phyloP scores from a whole-genome alignment of 1,140 invertebrate species.

The Drosophila teissieri region DNA sequence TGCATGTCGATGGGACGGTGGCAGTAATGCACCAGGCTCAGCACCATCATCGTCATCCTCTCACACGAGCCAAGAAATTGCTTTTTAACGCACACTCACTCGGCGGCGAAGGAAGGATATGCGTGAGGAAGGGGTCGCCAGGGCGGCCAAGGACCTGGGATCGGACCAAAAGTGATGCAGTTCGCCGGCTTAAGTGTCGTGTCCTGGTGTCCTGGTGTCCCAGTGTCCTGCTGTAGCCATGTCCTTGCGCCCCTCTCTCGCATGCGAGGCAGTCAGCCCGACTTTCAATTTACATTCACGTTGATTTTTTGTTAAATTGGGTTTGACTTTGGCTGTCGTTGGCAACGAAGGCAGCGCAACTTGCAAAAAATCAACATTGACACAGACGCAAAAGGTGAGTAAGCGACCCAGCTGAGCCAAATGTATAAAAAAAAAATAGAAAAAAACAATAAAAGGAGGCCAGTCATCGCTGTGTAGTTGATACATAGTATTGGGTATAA shows the following conservation, averaged over 20 bases:
- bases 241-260: not conserved
- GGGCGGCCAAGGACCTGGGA: slow-evolving; percentile 10
- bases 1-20: not conserved
- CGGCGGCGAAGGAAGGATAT: not conserved
- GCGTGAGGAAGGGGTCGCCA: not conserved
- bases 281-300: slow-evolving; percentile 79
- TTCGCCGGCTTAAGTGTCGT: slow-evolving; percentile 37
- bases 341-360: slow-evolving; percentile 28
- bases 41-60: not conserved
- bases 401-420: slow-evolving; percentile 16
- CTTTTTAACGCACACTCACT: slow-evolving; percentile 69
- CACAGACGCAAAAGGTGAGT: slow-evolving; percentile 53
- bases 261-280: slow-evolving; percentile 29
- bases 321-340: slow-evolving; percentile 72
- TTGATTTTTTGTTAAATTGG: slow-evolving; percentile 81
- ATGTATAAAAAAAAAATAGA: too few relatives aligned
- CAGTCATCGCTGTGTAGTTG: not conserved
- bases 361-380: slow-evolving; percentile 74
- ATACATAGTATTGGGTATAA: not conserved
- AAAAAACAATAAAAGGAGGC: not conserved
- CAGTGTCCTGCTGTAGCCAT: slow-evolving; percentile 1
- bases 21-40: slow-evolving; percentile 19
- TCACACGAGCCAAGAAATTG: slow-evolving; percentile 62
- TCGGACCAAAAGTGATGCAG: slow-evolving; percentile 35
- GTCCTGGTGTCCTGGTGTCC: slow-evolving; percentile 16